These are phyloP conservation scores for Lepidurus arcticus DNA, from an alignment of 1,140 invertebrate species.

Conservation along the genomic window DNA sequence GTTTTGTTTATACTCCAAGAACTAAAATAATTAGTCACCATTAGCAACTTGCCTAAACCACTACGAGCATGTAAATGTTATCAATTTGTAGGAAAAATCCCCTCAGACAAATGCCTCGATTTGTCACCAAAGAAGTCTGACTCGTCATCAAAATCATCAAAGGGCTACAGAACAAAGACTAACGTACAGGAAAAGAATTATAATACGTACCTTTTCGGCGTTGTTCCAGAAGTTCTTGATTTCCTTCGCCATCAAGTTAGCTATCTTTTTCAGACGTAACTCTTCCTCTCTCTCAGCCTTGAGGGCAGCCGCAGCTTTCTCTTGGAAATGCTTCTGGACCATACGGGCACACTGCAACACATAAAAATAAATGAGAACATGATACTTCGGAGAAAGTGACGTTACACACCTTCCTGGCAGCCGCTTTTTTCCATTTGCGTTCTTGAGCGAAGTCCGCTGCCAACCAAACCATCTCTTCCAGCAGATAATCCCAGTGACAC, in stretches of 20 bases:
- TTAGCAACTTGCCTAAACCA: neutral
- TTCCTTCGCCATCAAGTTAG: conserved; percentile 84
- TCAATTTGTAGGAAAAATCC: neutral
- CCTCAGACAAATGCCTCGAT: conserved; percentile 30
- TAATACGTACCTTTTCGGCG: conserved; percentile 72
- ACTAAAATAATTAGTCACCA: conserved; percentile 46
- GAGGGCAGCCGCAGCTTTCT: conserved; percentile 80
- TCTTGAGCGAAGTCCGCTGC: conserved; percentile 96
- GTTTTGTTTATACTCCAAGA: conserved; percentile 92
- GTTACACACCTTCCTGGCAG: conserved; percentile 72
- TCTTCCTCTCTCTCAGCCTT: conserved; percentile 89
- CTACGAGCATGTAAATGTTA: neutral
- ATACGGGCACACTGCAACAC: conserved; percentile 55
- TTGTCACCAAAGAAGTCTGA: conserved; percentile 25
- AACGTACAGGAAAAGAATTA: conserved; percentile 25
- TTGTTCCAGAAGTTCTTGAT: conserved; percentile 93
- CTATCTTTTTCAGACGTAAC: conserved; percentile 75
- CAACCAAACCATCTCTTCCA: conserved; percentile 98
- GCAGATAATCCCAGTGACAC: conserved; percentile 96
- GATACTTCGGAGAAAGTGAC: neutral
- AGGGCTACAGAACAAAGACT: neutral
- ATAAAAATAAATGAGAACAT: conserved; percentile 26
- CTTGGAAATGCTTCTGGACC: conserved; percentile 93
- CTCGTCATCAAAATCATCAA: conserved; percentile 16
- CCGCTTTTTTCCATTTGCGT: conserved; percentile 93